These are phyloP conservation scores for Esox niger DNA, from an alignment of 2,113 vertebrate genomes.

Conservation along the genomic window DNA sequence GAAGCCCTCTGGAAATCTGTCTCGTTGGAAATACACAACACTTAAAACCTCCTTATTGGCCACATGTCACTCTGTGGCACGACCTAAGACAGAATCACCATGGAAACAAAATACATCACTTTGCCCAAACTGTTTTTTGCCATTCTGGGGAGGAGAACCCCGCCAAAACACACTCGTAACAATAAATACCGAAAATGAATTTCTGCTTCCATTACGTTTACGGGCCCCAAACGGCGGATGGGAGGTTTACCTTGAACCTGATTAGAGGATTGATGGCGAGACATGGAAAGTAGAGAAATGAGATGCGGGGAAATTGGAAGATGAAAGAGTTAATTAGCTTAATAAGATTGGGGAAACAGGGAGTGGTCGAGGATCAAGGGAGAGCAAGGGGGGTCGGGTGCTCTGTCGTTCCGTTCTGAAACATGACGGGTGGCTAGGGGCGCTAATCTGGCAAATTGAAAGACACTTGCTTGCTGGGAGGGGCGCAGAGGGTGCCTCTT, in stretches of 20 bases:
- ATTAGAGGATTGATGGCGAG: constrained; percentile 50
- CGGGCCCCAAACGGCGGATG: neutral
- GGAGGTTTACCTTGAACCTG: constrained; percentile 53
- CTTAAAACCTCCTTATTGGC: neutral
- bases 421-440: constrained; percentile 59
- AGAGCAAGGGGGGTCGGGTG: constrained; percentile 21
- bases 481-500: constrained; percentile 39
- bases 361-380: constrained; percentile 40
- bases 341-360: constrained; percentile 65
- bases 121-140: constrained; percentile 17
- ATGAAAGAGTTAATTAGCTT: constrained; percentile 68
- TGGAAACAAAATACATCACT: constrained; percentile 53
- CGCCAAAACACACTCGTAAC: constrained; percentile 38
- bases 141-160: constrained; percentile 19
- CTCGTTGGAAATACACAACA: no score
- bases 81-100: constrained; percentile 57
- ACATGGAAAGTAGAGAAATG: constrained; percentile 39
- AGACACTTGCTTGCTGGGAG: constrained; percentile 51
- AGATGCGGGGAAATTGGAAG: constrained; percentile 52
- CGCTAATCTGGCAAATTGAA: constrained; percentile 73
- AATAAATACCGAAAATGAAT: constrained; percentile 31
- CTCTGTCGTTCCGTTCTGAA: constrained; percentile 40
- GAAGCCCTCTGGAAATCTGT: no score
- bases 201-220: constrained; percentile 18
- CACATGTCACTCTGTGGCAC: neutral